These are phyloP conservation scores for Trissonchulus sp. DNA, from an alignment of 2,888 invertebrate genomes.

Conservation along the genomic window DNA sequence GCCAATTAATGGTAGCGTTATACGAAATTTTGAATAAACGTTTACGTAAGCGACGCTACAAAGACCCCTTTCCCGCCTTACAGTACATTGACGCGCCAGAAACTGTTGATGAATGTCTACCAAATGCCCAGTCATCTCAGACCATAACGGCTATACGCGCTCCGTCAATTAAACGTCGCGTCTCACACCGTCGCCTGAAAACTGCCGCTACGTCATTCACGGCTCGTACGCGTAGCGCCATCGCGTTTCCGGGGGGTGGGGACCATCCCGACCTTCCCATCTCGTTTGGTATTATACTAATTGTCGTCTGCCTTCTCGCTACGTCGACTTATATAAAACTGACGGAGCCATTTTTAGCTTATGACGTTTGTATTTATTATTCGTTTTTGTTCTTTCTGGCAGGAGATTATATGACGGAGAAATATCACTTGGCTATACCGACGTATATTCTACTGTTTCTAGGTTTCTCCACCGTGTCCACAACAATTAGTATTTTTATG, in stretches of 20 bases:
- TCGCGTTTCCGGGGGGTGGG: background rate
- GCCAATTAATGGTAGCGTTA: conserved; percentile 15
- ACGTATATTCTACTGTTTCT: conserved; percentile 25
- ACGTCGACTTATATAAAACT: background rate
- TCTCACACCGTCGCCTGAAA: background rate
- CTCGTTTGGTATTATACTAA: conserved; percentile 13
- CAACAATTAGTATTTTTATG: conserved; percentile 11
- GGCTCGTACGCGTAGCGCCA: background rate
- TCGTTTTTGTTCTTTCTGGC: conserved; percentile 26
- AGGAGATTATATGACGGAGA: conserved; percentile 18
- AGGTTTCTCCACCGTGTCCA: conserved; percentile 19
- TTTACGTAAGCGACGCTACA: background rate
- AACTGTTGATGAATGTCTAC: background rate
- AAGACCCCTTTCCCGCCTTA: background rate
- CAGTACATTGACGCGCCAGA: background rate
- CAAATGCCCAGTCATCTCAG: background rate
- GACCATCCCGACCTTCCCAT: conserved; percentile 22
- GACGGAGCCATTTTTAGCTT: conserved; percentile 2
- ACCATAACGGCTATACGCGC: background rate
- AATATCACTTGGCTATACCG: conserved; percentile 18
- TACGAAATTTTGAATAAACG: background rate
- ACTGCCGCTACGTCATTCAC: background rate
- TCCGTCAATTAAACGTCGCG: background rate
- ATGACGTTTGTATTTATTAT: conserved; percentile 16
- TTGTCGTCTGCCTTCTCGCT: conserved; percentile 16